Evolutionary conservation across 1,140 invertebrate genomes (phyloP), one percentile per base, ranked within the genome.

Genomic region (Nylanderia fulva): DNA sequence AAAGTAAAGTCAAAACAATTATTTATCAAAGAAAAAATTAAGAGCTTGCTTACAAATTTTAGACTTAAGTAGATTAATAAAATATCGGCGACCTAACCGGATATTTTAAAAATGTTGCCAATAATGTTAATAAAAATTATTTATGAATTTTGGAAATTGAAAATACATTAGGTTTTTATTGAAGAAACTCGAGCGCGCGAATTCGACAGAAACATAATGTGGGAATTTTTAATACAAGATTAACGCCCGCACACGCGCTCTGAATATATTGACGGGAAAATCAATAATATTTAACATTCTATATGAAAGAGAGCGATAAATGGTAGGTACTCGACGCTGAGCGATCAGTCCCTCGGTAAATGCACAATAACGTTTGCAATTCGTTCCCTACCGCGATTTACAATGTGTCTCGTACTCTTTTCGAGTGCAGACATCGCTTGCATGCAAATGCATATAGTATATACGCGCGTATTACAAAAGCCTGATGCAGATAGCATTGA

Each of bases 361-460:
- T 82, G 77, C 52, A 82, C 77, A 71, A 82, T 82, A 82, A 82
- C 52, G 39, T 72, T 72, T 15, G 66, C 77, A 56, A 71, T 58
- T 82, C 52, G 66, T 54, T 39, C 77, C n/a, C 36, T n/a, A 58
- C 13, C 52, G 27, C 76, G 63, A 79, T 79, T 79, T 56, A 52
- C 77, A 72, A 82, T 82, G 64, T 71, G 54, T 27, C n/a, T n/a
- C 58, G 58, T 15, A 29, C n/a, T 79, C 63, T 87, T 64, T 27
- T 74, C 29, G 18, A 83, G 68, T 68, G 48, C 87, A 36, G 52
- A 60, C 56, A 84, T 76, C 72, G 58, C 71, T 64, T 39, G 72
- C 79, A 86, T 87, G 63, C 48, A 72, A 68, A 89, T 88, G 77
- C 58, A 60, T 77, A n/a, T n/a, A n/a, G n/a, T n/a, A n/a, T n/a